phyloP scores from a whole-genome alignment of 2,888 invertebrate species.

The Cantharis lateralis region DNA sequence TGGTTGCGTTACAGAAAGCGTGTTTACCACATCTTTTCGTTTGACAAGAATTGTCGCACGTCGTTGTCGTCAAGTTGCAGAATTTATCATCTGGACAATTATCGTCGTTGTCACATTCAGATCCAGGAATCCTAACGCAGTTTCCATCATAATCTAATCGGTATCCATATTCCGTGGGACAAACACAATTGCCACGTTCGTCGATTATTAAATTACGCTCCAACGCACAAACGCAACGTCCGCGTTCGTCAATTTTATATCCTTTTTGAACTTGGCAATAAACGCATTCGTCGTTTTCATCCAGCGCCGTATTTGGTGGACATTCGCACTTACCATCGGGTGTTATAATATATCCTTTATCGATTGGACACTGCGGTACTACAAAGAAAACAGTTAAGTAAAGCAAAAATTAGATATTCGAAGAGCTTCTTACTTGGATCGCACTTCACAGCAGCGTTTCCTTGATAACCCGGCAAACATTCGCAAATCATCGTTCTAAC shows the following conservation, averaged over 20 bases:
- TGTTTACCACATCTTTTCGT: conserved; percentile 75
- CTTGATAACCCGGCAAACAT: conserved; percentile 83
- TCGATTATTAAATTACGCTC: conserved; percentile 79
- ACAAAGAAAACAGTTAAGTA: conserved; percentile 41
- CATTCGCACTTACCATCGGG: conserved; percentile 74
- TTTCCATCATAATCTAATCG: conserved; percentile 64
- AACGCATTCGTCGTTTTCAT: conserved; percentile 77
- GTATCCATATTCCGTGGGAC: conserved; percentile 72
- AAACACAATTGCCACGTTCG: conserved; percentile 76
- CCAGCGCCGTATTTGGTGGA: conserved; percentile 75
- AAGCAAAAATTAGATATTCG: not conserved
- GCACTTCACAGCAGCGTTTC: conserved; percentile 84
- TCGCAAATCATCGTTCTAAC: conserved; percentile 89
- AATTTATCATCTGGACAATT: conserved; percentile 79
- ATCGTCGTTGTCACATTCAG: conserved; percentile 69
- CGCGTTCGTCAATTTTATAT: conserved; percentile 74
- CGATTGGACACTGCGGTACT: conserved; percentile 67
- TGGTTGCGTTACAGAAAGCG: conserved; percentile 77
- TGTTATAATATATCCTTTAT: conserved; percentile 70
- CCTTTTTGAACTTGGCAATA: conserved; percentile 75
- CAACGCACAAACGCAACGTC: conserved; percentile 81
- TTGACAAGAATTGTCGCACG: conserved; percentile 80
- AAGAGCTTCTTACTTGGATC: conserved; percentile 68
- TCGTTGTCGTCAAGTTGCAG: conserved; percentile 71
- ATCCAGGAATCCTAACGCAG: conserved; percentile 61